These are phyloP conservation scores for Columba livia DNA, from an alignment of 2,113 vertebrate species.

Conservation along the genomic window DNA sequence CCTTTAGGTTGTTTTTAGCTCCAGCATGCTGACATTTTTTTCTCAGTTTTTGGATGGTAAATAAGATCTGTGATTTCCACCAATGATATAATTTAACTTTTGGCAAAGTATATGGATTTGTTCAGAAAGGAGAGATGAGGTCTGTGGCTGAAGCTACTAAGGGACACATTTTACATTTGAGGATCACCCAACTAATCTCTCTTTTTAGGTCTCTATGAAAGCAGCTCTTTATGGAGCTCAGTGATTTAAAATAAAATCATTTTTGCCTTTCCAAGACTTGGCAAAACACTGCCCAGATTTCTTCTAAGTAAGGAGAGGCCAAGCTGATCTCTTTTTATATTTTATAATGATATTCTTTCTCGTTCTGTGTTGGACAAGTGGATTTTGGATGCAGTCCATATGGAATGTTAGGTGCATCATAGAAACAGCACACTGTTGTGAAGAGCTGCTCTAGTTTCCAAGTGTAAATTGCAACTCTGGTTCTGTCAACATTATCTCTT, in stretches of 20 bases:
- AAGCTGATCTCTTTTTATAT: constrained; percentile 35
- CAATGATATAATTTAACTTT: constrained; percentile 59
- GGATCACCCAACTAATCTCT: constrained; percentile 43
- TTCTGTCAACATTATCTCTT: constrained; percentile 14
- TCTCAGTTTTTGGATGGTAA: constrained; percentile 45
- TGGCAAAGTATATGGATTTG: constrained; percentile 61
- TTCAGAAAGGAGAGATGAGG: constrained; percentile 50
- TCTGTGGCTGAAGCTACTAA: constrained; percentile 57
- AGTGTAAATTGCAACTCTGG: not conserved
- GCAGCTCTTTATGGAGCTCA: constrained; percentile 27
- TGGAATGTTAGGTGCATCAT: constrained; percentile 23
- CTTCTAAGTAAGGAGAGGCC: constrained; percentile 35
- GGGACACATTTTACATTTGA: constrained; percentile 35
- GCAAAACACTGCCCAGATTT: constrained; percentile 51
- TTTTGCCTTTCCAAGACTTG: constrained; percentile 60
- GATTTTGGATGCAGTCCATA: constrained; percentile 60
- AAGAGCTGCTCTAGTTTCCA: constrained; percentile 5
- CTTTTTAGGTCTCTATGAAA: constrained; percentile 43
- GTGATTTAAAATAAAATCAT: constrained; percentile 60
- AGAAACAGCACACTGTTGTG: not conserved
- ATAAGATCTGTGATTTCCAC: constrained; percentile 54
- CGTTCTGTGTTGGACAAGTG: constrained; percentile 63
- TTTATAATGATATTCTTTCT: constrained; percentile 61
- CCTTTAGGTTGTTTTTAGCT: constrained; percentile 4
- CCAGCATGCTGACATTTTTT: not conserved